Conservation (phyloP, 1,140 invertebrate genomes). For the Hycleus cichorii region DNA sequence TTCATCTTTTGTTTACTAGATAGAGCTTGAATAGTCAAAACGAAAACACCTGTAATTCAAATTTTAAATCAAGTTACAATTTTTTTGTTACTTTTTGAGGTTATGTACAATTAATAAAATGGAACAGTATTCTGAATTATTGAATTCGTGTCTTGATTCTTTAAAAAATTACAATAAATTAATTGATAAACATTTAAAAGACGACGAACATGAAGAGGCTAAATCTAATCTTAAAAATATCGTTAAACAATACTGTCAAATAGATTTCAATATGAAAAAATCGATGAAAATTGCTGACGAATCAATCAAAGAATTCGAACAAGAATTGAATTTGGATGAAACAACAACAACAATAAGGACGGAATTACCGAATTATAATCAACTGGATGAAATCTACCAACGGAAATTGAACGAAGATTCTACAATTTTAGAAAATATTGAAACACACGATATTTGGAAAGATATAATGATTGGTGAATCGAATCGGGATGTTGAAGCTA, state of each 20-base stretch:
- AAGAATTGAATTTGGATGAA: neutral
- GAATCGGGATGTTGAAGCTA: constrained; percentile 15
- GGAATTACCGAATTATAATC: neutral
- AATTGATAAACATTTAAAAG: constrained; percentile 19
- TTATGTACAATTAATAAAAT: too few species aligned
- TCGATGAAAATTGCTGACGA: constrained; percentile 15
- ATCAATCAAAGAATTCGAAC: constrained; percentile 17
- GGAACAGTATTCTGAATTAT: too few species aligned
- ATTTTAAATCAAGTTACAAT: too few species aligned
- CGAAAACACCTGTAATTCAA: too few species aligned
- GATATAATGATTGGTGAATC: constrained; percentile 10
- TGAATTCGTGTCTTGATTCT: constrained; percentile 16
- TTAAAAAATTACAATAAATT: constrained; percentile 28
- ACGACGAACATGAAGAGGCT: constrained; percentile 13
- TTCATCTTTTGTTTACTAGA: too few species aligned
- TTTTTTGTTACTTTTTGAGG: too few species aligned
- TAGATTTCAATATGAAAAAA: constrained; percentile 17
- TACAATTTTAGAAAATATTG: constrained; percentile 2
- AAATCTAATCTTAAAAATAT: constrained; percentile 18
- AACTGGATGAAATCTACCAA: constrained; percentile 23
- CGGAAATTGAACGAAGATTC: constrained; percentile 10
- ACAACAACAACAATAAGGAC: too few species aligned
- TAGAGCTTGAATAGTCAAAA: too few species aligned
- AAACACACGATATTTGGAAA: constrained; percentile 22
- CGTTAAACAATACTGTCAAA: constrained; percentile 21